These are phyloP conservation scores for Coelinius sp. DNA, from an alignment of 2,888 invertebrate genomes.

Conservation along the genomic window DNA sequence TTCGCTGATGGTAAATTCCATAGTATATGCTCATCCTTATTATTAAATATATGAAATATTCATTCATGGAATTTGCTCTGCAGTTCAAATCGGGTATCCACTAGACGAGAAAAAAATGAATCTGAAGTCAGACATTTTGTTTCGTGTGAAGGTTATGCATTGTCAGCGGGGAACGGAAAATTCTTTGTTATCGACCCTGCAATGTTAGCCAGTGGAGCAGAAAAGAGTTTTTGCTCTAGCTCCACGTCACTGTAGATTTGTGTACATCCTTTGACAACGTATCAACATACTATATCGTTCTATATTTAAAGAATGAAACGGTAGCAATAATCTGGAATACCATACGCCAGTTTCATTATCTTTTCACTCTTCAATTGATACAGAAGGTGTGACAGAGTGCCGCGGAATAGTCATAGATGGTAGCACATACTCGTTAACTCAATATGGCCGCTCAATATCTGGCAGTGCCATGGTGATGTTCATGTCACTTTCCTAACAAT, in stretches of 20 bases:
- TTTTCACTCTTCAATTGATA: not conserved
- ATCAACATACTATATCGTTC: not conserved
- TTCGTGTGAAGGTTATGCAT: not conserved
- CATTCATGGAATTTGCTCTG: not conserved
- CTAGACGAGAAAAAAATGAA: not conserved
- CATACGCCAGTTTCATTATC: not conserved
- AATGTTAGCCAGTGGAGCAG: not conserved
- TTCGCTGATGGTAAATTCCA: not conserved
- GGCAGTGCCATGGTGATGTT: constrained; percentile 64
- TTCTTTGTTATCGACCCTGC: not conserved
- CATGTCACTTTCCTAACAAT: constrained; percentile 62
- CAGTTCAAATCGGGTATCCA: not conserved
- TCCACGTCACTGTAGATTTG: not conserved
- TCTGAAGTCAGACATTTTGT: not conserved
- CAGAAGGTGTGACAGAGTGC: too few species aligned
- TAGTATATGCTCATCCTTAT: not conserved
- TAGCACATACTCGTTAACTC: constrained; percentile 45
- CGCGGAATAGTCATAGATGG: not conserved
- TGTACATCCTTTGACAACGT: not conserved
- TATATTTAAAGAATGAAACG: not conserved
- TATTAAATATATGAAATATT: not conserved
- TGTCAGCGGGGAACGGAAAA: not conserved
- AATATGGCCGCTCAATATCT: constrained; percentile 66
- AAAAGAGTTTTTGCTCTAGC: too few species aligned
- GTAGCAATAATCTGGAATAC: not conserved